These are phyloP conservation scores for Liparis tanakae DNA, from an alignment of 2,797 vertebrate genomes.

Conservation along the genomic window DNA sequence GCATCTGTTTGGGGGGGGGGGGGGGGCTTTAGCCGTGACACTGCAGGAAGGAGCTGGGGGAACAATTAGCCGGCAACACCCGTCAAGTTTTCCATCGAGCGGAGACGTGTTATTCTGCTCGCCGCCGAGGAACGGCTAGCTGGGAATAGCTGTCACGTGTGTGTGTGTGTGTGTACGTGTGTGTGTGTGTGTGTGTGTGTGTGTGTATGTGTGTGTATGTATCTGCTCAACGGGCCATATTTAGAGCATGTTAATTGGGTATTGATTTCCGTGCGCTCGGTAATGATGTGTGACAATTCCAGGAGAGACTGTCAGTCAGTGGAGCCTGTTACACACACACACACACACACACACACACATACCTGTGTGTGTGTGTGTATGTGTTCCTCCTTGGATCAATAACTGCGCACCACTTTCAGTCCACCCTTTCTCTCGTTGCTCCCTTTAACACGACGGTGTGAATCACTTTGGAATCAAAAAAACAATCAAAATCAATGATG, in stretches of 20 bases:
- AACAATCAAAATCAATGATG: no score
- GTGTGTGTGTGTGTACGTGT: slow-evolving; percentile 12
- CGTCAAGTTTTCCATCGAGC: slow-evolving; percentile 74
- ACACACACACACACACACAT: slow-evolving; percentile 20
- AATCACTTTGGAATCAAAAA: no score
- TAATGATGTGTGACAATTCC: slow-evolving; percentile 64
- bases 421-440: no score
- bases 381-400: slow-evolving; percentile 31
- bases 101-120: slow-evolving; percentile 73
- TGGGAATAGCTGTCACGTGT: slow-evolving; percentile 17
- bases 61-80: slow-evolving; percentile 81
- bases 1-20: slow-evolving; percentile 76
- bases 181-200: slow-evolving; percentile 21
- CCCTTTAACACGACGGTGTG: no score
- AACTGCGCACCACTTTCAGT: slow-evolving; percentile 35
- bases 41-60: slow-evolving; percentile 79
- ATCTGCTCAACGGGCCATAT: slow-evolving; percentile 51
- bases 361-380: slow-evolving; percentile 11
- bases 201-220: slow-evolving; percentile 22
- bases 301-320: slow-evolving; percentile 36
- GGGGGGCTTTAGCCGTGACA: slow-evolving; percentile 72
- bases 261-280: slow-evolving; percentile 57
- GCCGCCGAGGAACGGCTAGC: slow-evolving; percentile 60
- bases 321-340: slow-evolving; percentile 27
- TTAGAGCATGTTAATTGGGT: slow-evolving; percentile 69